Base-by-base conservation (phyloP, 35 echinoderm and acorn worm species). In the Ophioderma brevispina region DNA sequence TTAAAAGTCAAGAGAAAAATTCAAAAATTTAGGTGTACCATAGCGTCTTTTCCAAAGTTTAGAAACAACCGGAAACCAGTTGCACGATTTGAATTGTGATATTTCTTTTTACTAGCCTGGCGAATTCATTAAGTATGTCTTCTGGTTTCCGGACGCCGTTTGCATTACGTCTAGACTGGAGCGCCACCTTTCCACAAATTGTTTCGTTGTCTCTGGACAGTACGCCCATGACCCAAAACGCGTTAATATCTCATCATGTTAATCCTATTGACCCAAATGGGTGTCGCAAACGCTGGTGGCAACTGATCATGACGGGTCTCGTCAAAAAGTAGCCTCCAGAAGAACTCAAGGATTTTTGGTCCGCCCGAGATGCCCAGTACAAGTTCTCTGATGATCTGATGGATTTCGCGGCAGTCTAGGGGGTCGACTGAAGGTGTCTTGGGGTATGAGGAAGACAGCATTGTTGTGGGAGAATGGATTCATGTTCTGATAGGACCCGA, bases 231-330 rank as follows among this genome's bases (percentile, higher is more conserved):
- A n/a, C 97, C 97, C 95, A 25, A 99, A 56, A 8, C 89, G 87
- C 81, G 95, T 99, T 87, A 99, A 95, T 93, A 99, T 99, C 46
- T 99, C 95, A 85, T 99, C 97, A 19, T 85, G 49, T 95, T 88
- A 32, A 91, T 99, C 17, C 95, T 59, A 31, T 82, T 99, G 97
- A 0, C 97, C 97, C 0, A 99, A 43, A 42, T 90, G 77, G 35
- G 81, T 99, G 76, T 99, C 97, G 86, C 88, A 56, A 95, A 99
- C 0, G 97, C 97, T 25, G 97, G 97, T 0, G 97, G 97, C 13
- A 99, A 52, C 39, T 99, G 92, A 40, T 93, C 95, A 32, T 90
- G 64, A 11, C 93, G 95, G 30, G 90, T 92, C 84, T 93, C 82
- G 76, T 99, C 97, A 91, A 91, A 99, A 64, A 95, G 95, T 0